Conservation (phyloP, 2,113 vertebrate genomes). For the Ptilonorhynchus violaceus region DNA sequence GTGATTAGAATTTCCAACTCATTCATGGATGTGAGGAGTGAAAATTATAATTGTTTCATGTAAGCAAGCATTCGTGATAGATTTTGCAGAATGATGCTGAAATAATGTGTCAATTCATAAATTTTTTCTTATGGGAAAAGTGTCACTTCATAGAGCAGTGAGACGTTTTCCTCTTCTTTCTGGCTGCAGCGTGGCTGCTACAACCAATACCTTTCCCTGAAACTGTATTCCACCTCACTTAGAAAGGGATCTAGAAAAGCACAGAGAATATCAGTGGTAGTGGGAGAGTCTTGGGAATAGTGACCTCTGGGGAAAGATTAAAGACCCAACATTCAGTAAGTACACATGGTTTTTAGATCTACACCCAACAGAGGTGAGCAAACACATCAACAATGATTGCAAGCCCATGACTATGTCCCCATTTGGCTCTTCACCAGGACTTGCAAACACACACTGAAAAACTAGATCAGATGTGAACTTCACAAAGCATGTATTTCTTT, state of each 20-base stretch:
- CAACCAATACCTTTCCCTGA: neutral
- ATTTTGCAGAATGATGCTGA: neutral
- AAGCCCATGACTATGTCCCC: neutral
- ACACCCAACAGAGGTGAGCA: fast-evolving
- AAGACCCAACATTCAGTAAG: neutral
- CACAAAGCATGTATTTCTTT: neutral
- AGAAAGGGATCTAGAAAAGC: neutral
- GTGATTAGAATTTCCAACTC: neutral
- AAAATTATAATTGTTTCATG: neutral
- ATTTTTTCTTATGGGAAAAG: neutral
- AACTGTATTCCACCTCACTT: neutral
- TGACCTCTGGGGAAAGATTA: neutral
- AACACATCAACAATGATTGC: neutral
- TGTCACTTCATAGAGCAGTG: neutral
- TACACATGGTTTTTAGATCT: fast-evolving
- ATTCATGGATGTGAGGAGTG: fast-evolving
- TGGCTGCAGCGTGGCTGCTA: fast-evolving
- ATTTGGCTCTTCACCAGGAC: neutral
- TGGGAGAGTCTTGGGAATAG: neutral
- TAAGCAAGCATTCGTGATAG: neutral
- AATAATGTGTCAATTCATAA: neutral
- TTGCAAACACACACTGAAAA: neutral
- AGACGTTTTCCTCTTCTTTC: neutral
- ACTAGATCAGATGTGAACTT: neutral
- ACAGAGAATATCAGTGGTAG: neutral